Evolutionary conservation across 2,113 vertebrate genomes (phyloP).

Genomic region (Falcunculus frontatus): DNA sequence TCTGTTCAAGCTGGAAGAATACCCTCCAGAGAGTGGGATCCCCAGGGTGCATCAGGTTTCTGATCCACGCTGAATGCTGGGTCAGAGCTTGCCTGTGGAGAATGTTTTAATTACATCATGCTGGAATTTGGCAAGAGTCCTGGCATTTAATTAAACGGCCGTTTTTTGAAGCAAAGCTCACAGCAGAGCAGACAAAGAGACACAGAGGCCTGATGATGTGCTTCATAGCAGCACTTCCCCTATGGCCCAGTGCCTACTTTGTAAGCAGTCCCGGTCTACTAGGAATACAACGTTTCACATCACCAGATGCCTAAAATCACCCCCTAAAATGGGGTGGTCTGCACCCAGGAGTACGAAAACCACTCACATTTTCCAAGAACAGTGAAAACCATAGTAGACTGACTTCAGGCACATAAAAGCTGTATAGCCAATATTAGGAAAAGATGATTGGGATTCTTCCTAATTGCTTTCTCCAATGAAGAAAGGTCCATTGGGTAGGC

Average conservation of each 20-base stretch:
- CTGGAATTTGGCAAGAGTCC: conserved; percentile 11
- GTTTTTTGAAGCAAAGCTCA: background rate
- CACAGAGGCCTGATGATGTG: background rate
- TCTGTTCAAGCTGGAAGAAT: background rate
- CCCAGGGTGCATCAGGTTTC: background rate
- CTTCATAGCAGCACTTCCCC: background rate
- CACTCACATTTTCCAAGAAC: background rate
- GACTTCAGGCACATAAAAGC: background rate
- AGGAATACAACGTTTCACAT: background rate
- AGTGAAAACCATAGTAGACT: background rate
- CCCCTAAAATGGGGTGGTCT: background rate
- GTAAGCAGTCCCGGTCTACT: background rate
- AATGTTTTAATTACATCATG: conserved; percentile 5
- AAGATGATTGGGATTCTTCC: background rate
- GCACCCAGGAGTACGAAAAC: background rate
- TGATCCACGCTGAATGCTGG: background rate
- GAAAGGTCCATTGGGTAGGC: background rate
- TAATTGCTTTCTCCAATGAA: background rate
- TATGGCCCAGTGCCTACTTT: background rate
- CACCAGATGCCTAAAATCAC: background rate
- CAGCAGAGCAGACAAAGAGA: background rate
- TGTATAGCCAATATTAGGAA: background rate
- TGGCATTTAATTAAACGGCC: background rate
- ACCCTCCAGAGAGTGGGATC: accelerated
- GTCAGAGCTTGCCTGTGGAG: background rate